phyloP scores from a whole-genome alignment of 2,113 vertebrate species.

The Clupea harengus region DNA sequence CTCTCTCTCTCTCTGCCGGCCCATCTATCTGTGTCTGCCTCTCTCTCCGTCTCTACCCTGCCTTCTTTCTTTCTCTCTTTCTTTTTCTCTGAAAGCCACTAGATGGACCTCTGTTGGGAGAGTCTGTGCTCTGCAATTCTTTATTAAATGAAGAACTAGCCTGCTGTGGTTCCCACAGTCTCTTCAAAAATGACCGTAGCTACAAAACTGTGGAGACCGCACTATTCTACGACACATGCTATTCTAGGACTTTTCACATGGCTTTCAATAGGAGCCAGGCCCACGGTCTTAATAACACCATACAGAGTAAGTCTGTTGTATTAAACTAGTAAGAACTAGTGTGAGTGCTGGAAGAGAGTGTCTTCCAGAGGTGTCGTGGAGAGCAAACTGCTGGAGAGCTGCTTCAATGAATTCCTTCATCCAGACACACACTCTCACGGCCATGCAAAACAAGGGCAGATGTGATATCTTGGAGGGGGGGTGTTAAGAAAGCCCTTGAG shows the following conservation, averaged over 20 bases:
- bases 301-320: slow-evolving; percentile 11
- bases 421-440: slow-evolving; percentile 43
- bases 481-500: no score
- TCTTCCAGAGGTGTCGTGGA: slow-evolving; percentile 52
- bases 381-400: slow-evolving; percentile 56
- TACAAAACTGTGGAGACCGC: neutral
- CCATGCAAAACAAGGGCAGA: no score
- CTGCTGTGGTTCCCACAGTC: neutral
- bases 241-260: neutral
- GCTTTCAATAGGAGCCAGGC: neutral
- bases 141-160: neutral
- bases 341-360: slow-evolving; percentile 37
- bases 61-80: neutral
- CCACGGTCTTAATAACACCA: neutral
- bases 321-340: slow-evolving; percentile 28
- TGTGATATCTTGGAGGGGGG: no score
- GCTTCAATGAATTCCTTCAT: slow-evolving; percentile 50
- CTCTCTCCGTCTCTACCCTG: neutral
- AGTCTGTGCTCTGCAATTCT: neutral
- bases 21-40: neutral
- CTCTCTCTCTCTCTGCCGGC: neutral
- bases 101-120: neutral
- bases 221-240: neutral
- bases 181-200: neutral
- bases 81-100: neutral